Evolutionary conservation across 23 tunicate genomes (phyloP).

Genomic region (Ciona savignyi): DNA sequence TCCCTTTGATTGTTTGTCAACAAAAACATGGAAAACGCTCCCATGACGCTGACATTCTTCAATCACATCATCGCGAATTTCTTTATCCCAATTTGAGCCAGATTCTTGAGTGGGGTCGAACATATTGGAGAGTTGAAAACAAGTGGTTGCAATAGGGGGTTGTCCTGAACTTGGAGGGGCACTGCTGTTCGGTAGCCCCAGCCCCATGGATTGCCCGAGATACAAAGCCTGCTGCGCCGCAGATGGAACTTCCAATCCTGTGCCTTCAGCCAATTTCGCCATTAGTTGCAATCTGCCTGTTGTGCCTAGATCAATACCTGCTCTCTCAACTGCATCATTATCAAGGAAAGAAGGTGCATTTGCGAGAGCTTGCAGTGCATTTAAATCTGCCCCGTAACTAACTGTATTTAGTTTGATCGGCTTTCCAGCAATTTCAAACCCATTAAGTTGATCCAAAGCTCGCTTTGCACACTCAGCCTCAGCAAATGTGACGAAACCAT

Average conservation of each 20-base stretch:
- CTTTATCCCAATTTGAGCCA: constrained; percentile 81
- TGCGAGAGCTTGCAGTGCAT: constrained; percentile 36
- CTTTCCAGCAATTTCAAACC: constrained; percentile 95
- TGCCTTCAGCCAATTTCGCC: constrained; percentile 95
- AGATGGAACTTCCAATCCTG: constrained; percentile 77
- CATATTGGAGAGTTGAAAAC: constrained; percentile 96
- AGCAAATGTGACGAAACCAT: constrained; percentile 81
- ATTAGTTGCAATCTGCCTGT: constrained; percentile 87
- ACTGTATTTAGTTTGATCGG: constrained; percentile 67
- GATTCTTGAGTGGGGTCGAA: constrained; percentile 77
- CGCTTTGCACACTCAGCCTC: constrained; percentile 81
- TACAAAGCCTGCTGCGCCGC: constrained; percentile 79
- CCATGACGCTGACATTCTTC: constrained; percentile 82
- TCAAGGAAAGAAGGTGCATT: constrained; percentile 82
- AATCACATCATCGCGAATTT: constrained; percentile 86
- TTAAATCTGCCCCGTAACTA: constrained; percentile 27
- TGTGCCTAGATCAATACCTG: constrained; percentile 89
- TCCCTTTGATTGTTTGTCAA: constrained; percentile 88
- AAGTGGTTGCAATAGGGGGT: constrained; percentile 87
- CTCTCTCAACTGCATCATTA: constrained; percentile 85
- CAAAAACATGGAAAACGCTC: constrained; percentile 68
- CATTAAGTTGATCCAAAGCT: constrained; percentile 81
- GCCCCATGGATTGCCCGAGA: constrained; percentile 86
- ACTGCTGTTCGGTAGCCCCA: constrained; percentile 53
- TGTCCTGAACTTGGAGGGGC: constrained; percentile 9